Percentiles rank a stretch among this genome's conserved stretches.
Conservation (phyloP, 2,888 invertebrate species). For the Germaria angustata region DNA sequence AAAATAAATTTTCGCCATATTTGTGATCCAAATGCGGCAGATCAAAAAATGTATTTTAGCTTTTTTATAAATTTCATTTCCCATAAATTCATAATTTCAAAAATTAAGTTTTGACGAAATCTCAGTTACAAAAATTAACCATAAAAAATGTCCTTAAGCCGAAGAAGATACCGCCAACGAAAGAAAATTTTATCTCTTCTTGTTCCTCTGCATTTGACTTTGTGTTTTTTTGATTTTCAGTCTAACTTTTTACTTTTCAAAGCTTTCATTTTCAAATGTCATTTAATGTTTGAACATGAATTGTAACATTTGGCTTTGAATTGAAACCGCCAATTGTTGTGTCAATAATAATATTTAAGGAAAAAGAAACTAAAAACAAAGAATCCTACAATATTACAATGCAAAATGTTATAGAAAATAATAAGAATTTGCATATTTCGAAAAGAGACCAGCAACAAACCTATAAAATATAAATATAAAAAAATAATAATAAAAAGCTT, state of each 20-base stretch:
- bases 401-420: slow-evolving; percentile 40
- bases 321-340: slow-evolving; percentile 64
- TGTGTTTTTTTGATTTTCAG: neutral
- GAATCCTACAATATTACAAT: slow-evolving; percentile 32
- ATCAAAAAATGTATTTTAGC: no score
- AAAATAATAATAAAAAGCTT: slow-evolving; percentile 58
- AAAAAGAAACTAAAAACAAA: neutral
- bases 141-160: no score
- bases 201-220: no score
- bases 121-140: no score
- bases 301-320: slow-evolving; percentile 66
- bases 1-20: no score
- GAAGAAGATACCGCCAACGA: no score
- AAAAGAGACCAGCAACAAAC: slow-evolving; percentile 4
- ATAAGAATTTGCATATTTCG: slow-evolving; percentile 59
- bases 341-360: slow-evolving; percentile 47
- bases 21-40: no score
- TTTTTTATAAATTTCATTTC: no score
- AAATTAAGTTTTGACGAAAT: no score
- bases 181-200: no score
- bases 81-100: no score
- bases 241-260: slow-evolving; percentile 14
- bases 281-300: slow-evolving; percentile 65
- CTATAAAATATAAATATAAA: neutral
- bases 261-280: slow-evolving; percentile 67